Conservation (phyloP, 2,797 vertebrate species). For the Leptodactylus fallax region DNA sequence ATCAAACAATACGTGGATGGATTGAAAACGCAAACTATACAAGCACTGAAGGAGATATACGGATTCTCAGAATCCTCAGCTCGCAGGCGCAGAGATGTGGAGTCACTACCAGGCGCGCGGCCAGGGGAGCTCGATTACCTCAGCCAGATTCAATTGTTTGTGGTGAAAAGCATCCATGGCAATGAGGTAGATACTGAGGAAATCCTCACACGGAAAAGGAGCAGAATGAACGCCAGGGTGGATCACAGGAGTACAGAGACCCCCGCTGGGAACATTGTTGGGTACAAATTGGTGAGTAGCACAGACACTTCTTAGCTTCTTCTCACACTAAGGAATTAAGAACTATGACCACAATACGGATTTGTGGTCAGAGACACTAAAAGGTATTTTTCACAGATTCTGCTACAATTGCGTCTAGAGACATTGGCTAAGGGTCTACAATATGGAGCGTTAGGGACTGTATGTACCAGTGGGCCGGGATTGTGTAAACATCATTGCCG, state of each 20-base stretch:
- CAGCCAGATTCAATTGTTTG: conserved; percentile 70
- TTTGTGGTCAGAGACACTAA: no score
- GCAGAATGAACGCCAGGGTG: conserved; percentile 71
- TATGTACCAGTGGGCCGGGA: no score
- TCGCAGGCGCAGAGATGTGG: conserved; percentile 70
- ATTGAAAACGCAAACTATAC: conserved; percentile 75
- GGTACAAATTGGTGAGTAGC: conserved; percentile 76
- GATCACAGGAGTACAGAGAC: conserved; percentile 73
- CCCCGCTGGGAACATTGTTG: conserved; percentile 72
- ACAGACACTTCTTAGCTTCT: neutral
- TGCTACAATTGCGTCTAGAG: no score
- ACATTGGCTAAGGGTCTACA: no score
- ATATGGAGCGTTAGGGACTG: no score
- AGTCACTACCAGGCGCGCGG: conserved; percentile 20
- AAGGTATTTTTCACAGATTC: no score
- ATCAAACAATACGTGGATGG: conserved; percentile 75
- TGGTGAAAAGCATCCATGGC: conserved; percentile 57
- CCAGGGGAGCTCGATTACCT: conserved; percentile 61
- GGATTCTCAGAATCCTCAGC: conserved; percentile 68
- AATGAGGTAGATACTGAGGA: conserved; percentile 55
- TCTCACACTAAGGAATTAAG: neutral
- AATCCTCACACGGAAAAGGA: conserved; percentile 69
- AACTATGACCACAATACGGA: no score
- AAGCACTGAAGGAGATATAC: conserved; percentile 73
- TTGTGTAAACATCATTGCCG: no score